phyloP scores from a whole-genome alignment of 2,888 invertebrate genomes.

The Caenorhabditis afra region DNA sequence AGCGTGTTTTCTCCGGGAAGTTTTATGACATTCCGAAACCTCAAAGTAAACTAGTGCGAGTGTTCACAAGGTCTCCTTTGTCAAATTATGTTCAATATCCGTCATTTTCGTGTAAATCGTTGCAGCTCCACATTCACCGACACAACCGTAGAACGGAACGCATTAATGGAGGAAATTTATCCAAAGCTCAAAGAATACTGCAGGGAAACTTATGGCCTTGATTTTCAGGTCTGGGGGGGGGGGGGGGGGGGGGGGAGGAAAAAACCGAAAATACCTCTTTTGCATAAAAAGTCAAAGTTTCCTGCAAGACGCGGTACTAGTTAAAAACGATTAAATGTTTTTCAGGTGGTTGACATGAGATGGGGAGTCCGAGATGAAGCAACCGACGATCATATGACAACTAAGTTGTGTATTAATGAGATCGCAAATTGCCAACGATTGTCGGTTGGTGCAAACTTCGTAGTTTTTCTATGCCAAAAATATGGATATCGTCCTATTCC shows the following conservation, averaged over 20 bases:
- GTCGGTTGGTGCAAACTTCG: conserved; percentile 98
- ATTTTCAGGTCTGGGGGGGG: too few relatives aligned
- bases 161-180: conserved; percentile 97
- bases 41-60: conserved; percentile 97
- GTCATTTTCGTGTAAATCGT: background rate
- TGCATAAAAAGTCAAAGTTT: too few relatives aligned
- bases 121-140: conserved; percentile 93
- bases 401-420: conserved; percentile 97
- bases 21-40: conserved; percentile 92
- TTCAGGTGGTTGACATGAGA: conserved; percentile 93
- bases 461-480: conserved; percentile 96
- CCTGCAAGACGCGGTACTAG: too few relatives aligned
- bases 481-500: conserved; percentile 98
- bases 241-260: too few relatives aligned
- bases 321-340: too few relatives aligned
- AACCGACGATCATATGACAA: conserved; percentile 99
- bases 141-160: conserved; percentile 96
- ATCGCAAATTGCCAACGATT: conserved; percentile 96
- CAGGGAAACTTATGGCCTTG: conserved; percentile 95
- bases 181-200: conserved; percentile 95
- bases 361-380: conserved; percentile 99
- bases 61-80: conserved; percentile 88
- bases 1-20: conserved; percentile 91
- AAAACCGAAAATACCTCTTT: too few relatives aligned
- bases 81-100: background rate